Percentiles rank a stretch among this genome's conserved stretches.
Evolutionary conservation across 1,140 invertebrate species (phyloP).

Genomic region (Cyclina sinensis): DNA sequence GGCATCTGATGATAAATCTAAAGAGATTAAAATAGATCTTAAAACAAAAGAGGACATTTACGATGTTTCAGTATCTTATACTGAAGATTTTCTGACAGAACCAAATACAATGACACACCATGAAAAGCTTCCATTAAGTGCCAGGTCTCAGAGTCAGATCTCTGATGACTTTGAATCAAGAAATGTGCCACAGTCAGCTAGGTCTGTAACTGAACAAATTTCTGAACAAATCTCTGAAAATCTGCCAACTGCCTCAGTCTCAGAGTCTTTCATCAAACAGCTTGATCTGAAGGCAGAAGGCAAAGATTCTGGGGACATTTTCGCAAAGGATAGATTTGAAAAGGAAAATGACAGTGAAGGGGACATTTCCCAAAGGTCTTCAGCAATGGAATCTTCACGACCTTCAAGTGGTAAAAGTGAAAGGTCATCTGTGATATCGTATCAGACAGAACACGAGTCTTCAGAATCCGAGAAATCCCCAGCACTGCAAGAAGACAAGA

Average conservation of each 20-base stretch:
- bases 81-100: slow-evolving; percentile 73
- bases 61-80: slow-evolving; percentile 61
- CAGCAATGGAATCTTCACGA: slow-evolving; percentile 72
- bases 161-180: slow-evolving; percentile 41
- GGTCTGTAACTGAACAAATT: slow-evolving; percentile 72
- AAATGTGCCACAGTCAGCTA: slow-evolving; percentile 42
- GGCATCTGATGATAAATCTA: slow-evolving; percentile 58
- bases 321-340: not conserved
- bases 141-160: slow-evolving; percentile 59
- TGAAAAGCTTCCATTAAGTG: slow-evolving; percentile 65
- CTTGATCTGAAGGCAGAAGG: slow-evolving; percentile 40
- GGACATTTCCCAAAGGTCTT: slow-evolving; percentile 70
- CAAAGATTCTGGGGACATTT: not conserved
- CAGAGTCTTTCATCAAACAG: slow-evolving; percentile 59
- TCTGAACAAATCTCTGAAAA: slow-evolving; percentile 68
- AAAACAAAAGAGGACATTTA: slow-evolving; percentile 44
- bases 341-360: slow-evolving; percentile 72
- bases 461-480: slow-evolving; percentile 71
- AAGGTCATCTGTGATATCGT: slow-evolving; percentile 6
- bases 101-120: slow-evolving; percentile 61
- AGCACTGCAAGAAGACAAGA: not conserved
- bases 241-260: slow-evolving; percentile 25
- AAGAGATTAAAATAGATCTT: slow-evolving; percentile 59
- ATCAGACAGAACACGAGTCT: slow-evolving; percentile 57
- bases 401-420: slow-evolving; percentile 77